Conservation (phyloP, 2,113 vertebrate genomes). For the Apodemus sylvaticus region DNA sequence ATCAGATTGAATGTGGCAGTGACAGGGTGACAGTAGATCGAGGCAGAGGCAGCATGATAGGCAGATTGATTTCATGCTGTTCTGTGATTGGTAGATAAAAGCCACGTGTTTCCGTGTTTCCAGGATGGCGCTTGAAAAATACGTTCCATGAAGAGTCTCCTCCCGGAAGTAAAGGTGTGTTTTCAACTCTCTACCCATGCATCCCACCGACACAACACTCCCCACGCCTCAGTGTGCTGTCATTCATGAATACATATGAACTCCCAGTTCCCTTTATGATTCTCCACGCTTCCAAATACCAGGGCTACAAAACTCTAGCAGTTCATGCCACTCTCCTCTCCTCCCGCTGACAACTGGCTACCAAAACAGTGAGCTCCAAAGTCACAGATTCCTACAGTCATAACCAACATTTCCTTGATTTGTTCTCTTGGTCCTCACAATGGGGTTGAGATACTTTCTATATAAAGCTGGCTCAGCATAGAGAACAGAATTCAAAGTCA, state of each 20-base stretch:
- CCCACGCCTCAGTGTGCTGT: not conserved
- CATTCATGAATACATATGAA: constrained; percentile 22
- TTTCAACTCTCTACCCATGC: constrained; percentile 53
- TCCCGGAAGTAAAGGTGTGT: constrained; percentile 54
- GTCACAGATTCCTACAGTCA: not conserved
- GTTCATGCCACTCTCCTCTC: not conserved
- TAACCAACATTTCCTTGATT: not conserved
- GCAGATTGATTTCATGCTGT: constrained; percentile 28
- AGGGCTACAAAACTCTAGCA: not conserved
- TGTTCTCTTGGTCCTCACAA: not conserved
- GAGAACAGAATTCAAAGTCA: constrained; percentile 31
- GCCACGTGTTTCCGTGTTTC: not conserved
- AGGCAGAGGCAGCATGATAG: not conserved
- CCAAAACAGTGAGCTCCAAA: not conserved
- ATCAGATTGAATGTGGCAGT: not conserved
- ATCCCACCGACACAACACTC: constrained; percentile 47
- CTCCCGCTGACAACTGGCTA: not conserved
- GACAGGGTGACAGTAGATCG: not conserved
- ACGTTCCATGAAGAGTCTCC: constrained; percentile 15
- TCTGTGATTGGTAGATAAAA: constrained; percentile 47
- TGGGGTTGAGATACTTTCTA: not conserved
- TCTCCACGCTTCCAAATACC: not conserved
- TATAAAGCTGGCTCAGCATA: not conserved
- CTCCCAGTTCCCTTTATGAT: not conserved
- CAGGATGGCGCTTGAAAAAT: constrained; percentile 47